Evolutionary conservation across 1,140 invertebrate species (phyloP), one percentile per base, ranked within the genome.

Genomic region (Schlechtendalia chinensis): DNA sequence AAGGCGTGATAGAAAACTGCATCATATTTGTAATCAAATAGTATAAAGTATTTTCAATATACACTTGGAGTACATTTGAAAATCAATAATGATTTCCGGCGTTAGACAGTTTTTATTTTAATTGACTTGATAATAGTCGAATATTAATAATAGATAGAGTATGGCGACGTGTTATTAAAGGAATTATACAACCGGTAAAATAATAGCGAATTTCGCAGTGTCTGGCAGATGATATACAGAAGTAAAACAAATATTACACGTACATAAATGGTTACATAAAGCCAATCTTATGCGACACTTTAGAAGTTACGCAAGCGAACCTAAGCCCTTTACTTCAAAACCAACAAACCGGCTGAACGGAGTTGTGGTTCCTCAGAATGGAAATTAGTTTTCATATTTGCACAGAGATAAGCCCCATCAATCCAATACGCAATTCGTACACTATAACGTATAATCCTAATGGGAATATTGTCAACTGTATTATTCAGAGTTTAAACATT

Each of bases 311-410:
- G 32, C 63, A 5, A 39, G 32, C 16, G n/a, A 45, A 5, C 11
- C 4, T 45, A 22, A 39, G n/a, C 32, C 45, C 63, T 67, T 67
- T 67, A 67, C 39, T 67, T 45, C 22, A 45, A 67, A 45, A 3
- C 63, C 22, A 22, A 50, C 16, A 71, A 50, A 27, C 67, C 27
- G 22, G 12, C 27, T 27, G 47, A 50, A 71, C 45, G 50, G 67
- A 50, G 14, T 47, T n/a, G 39, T 47, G 65, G 39, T 1, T 53
- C 8, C 32, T 47, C 22, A 6, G 16, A 71, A 53, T 27, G 22
- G 45, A 71, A 27, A 50, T 71, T 53, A 71, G 67, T 71, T 50
- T 71, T 53, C 22, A 45, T 67, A 45, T 67, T 47, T 24, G 63
- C n/a, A 14, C 5, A 67, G 63, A 16, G 22, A 45, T 45, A 67